phyloP scores from a whole-genome alignment of 2,113 vertebrate species.

The Hippolais icterina region DNA sequence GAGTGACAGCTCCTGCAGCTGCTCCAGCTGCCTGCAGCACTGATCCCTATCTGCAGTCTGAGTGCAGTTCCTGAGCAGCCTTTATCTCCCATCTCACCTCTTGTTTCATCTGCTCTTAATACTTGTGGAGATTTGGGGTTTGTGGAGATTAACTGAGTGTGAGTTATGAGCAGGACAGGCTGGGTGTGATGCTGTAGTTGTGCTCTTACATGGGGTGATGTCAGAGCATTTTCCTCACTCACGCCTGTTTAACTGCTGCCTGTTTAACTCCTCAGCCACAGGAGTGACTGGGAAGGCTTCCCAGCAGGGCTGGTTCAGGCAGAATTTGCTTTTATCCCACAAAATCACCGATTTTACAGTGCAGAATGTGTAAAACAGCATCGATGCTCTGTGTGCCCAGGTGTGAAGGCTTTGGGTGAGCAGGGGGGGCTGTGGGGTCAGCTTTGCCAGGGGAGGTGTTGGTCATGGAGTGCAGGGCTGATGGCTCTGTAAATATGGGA shows the following conservation, averaged over 20 bases:
- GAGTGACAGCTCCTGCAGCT: not conserved
- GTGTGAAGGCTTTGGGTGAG: not conserved
- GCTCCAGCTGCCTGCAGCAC: not conserved
- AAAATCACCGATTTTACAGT: accelerated
- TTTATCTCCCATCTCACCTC: not conserved
- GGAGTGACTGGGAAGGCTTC: not conserved
- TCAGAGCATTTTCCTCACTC: not conserved
- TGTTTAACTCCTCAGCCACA: not conserved
- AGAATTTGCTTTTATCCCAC: not conserved
- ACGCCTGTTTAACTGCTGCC: not conserved
- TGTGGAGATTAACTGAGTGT: not conserved
- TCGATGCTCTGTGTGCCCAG: accelerated
- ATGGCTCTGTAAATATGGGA: not conserved
- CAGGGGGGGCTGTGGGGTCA: not conserved
- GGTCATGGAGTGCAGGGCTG: not conserved
- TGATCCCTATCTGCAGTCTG: not conserved
- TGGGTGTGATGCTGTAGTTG: not conserved
- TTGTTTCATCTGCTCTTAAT: not conserved
- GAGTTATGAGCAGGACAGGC: not conserved
- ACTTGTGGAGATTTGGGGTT: not conserved
- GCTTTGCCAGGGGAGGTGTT: not conserved
- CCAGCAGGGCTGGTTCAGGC: not conserved
- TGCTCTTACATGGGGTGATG: not conserved
- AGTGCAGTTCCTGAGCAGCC: not conserved
- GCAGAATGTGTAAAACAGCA: not conserved